A percentile compares a stretch with the other conserved stretches of the same genome.
phyloP scores from a whole-genome alignment of 2,888 invertebrate genomes.

The Metalampra italica region DNA sequence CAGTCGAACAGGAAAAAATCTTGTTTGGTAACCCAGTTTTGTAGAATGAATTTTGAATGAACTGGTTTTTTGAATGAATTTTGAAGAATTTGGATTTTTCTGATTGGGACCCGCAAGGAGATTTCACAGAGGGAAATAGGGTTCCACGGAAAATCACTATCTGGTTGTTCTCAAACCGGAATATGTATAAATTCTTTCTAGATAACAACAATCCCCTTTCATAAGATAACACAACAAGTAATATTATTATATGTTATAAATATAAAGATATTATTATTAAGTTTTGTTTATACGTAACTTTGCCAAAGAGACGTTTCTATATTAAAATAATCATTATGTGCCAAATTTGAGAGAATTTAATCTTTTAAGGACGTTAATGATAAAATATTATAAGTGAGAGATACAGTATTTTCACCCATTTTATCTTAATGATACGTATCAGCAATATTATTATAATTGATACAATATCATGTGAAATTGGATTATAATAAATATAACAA shows the following conservation, averaged over 20 bases:
- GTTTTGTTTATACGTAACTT: slow-evolving; percentile 4
- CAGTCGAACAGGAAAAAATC: no score
- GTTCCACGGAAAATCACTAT: no score
- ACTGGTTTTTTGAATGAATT: no score
- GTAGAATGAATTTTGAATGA: no score
- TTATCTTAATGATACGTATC: slow-evolving; percentile 40
- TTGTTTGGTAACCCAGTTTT: no score
- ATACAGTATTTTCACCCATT: slow-evolving; percentile 48
- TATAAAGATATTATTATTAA: not conserved
- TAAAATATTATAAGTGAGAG: slow-evolving; percentile 30
- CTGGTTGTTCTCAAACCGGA: no score
- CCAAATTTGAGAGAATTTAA: slow-evolving; percentile 71
- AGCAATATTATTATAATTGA: slow-evolving; percentile 37
- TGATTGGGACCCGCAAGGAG: no score
- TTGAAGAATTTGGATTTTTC: no score
- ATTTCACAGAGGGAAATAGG: no score
- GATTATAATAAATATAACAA: slow-evolving; percentile 18
- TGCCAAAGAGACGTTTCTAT: slow-evolving; percentile 8
- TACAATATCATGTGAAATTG: slow-evolving; percentile 21
- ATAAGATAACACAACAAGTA: not conserved
- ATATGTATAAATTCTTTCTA: no score
- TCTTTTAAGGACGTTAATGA: slow-evolving; percentile 27
- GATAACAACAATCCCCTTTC: no score
- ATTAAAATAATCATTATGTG: slow-evolving; percentile 37
- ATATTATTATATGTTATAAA: not conserved